A percentile compares a stretch with the other conserved stretches of the same genome.
phyloP scores from a whole-genome alignment of 2,888 invertebrate genomes.

The Macrosoma leucophasiata region DNA sequence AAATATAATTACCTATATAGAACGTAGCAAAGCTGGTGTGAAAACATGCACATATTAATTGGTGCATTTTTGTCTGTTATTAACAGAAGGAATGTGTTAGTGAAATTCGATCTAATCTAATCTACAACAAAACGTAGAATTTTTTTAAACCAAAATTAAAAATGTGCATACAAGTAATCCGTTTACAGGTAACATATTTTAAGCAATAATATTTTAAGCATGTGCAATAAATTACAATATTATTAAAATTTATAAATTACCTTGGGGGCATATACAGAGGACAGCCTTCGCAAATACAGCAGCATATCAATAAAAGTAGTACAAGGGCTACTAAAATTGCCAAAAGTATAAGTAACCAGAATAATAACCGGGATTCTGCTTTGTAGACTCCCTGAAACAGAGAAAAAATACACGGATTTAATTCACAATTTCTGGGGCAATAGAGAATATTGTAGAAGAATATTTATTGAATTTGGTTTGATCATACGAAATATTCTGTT shows the following conservation, averaged over 20 bases:
- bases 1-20: slow-evolving; percentile 49
- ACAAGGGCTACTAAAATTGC: slow-evolving; percentile 84
- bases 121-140: neutral
- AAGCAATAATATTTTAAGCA: too few species aligned
- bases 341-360: slow-evolving; percentile 86
- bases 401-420: neutral
- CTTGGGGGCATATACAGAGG: slow-evolving; percentile 87
- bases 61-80: slow-evolving; percentile 62
- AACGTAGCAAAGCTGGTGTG: slow-evolving; percentile 48
- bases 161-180: slow-evolving; percentile 2
- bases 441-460: slow-evolving; percentile 4
- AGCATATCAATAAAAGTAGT: slow-evolving; percentile 82
- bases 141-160: slow-evolving; percentile 8
- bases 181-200: neutral
- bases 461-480: slow-evolving; percentile 2
- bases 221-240: slow-evolving; percentile 2
- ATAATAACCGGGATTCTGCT: slow-evolving; percentile 82
- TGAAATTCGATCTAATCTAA: neutral
- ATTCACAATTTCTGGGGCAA: too few species aligned
- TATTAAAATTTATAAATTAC: slow-evolving; percentile 53
- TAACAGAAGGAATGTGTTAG: slow-evolving; percentile 39
- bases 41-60: slow-evolving; percentile 49
- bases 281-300: slow-evolving; percentile 90
- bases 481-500: neutral
- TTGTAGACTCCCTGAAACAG: slow-evolving; percentile 79